These are phyloP conservation scores for Micoletzkya japonica DNA, from an alignment of 2,888 invertebrate species.

Conservation along the genomic window DNA sequence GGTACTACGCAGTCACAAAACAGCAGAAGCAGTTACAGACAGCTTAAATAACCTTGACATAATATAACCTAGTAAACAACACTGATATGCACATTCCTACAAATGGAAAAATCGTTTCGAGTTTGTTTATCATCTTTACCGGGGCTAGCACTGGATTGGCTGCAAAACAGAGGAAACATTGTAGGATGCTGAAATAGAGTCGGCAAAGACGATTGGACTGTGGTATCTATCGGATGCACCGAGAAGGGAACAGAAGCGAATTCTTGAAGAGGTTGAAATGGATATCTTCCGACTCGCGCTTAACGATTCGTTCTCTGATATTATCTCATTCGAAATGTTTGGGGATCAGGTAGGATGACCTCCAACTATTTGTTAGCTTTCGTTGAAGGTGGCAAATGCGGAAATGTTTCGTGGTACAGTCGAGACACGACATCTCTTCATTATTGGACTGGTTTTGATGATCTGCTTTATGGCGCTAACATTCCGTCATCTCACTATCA, in stretches of 20 bases:
- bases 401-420: slow-evolving; percentile 57
- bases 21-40: no score
- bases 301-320: slow-evolving; percentile 38
- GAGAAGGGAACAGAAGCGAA: slow-evolving; percentile 36
- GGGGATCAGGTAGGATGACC: slow-evolving; percentile 45
- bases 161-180: no score
- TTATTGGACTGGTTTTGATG: slow-evolving; percentile 46
- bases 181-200: slow-evolving; percentile 45
- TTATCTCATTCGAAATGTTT: slow-evolving; percentile 52
- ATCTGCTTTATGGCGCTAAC: slow-evolving; percentile 53
- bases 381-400: slow-evolving; percentile 50
- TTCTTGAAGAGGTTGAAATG: slow-evolving; percentile 46
- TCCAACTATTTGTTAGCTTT: slow-evolving; percentile 1
- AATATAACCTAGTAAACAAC: no score
- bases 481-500: slow-evolving; percentile 44
- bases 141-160: no score
- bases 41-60: no score
- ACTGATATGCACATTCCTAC: no score
- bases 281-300: slow-evolving; percentile 42
- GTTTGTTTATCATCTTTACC: no score
- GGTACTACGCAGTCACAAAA: no score
- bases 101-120: no score
- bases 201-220: slow-evolving; percentile 45
- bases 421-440: slow-evolving; percentile 50
- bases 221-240: slow-evolving; percentile 56